Conservation (phyloP, 2,113 vertebrate genomes). For the Thymallus thymallus region DNA sequence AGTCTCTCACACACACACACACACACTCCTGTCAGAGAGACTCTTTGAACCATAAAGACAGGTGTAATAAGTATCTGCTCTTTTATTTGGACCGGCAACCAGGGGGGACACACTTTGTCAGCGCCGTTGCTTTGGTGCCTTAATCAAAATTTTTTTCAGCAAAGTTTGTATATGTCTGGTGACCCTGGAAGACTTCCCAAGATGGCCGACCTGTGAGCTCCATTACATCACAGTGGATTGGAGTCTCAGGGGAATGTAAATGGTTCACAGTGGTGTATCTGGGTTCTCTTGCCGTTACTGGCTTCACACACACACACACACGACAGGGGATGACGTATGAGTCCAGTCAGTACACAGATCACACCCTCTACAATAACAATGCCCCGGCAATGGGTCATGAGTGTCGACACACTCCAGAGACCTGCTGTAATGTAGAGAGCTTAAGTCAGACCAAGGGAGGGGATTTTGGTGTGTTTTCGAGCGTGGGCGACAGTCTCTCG, state of each 20-base stretch:
- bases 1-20: background rate
- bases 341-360: slow-evolving; percentile 9
- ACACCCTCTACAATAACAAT: slow-evolving; percentile 48
- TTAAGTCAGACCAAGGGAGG: slow-evolving; percentile 20
- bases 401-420: slow-evolving; percentile 25
- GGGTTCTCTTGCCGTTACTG: too few relatives aligned
- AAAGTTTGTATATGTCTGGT: background rate
- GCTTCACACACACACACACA: background rate
- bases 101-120: too few relatives aligned
- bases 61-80: too few relatives aligned
- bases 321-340: background rate
- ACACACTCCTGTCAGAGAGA: background rate
- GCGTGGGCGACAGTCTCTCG: background rate
- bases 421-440: slow-evolving; percentile 8
- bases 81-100: too few relatives aligned
- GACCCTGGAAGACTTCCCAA: background rate
- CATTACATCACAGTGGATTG: background rate
- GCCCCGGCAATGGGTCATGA: slow-evolving; percentile 15
- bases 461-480: background rate
- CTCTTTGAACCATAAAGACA: too few relatives aligned
- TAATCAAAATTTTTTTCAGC: background rate
- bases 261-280: background rate
- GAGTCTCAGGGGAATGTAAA: background rate
- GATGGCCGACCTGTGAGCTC: background rate
- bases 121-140: background rate